phyloP scores from a whole-genome alignment of 2,888 invertebrate species.

The Drosophila pegasa region DNA sequence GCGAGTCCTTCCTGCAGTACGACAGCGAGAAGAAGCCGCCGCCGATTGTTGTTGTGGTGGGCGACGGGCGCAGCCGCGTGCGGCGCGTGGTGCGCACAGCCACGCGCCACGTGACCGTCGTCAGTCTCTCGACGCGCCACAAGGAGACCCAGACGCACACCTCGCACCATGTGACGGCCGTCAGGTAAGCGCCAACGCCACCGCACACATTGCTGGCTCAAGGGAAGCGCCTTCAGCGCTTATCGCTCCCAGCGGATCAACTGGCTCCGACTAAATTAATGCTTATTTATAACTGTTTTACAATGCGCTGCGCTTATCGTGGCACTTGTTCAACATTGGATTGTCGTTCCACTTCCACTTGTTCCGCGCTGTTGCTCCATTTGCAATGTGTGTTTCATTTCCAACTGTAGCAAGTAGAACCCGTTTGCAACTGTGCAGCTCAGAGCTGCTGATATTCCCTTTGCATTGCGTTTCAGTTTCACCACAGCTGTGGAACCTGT shows the following conservation, averaged over 20 bases:
- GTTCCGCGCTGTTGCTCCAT: background rate
- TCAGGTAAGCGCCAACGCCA: constrained; percentile 82
- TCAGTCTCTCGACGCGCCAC: constrained; percentile 85
- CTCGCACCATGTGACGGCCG: constrained; percentile 85
- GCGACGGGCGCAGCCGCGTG: constrained; percentile 84
- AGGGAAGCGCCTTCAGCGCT: constrained; percentile 19
- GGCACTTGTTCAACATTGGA: constrained; percentile 10
- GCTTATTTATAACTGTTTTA: constrained; percentile 25
- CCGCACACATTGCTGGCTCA: background rate
- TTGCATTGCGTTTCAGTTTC: constrained; percentile 18
- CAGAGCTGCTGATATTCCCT: background rate
- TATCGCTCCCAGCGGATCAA: constrained; percentile 34
- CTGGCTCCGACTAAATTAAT: background rate
- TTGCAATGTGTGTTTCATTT: background rate
- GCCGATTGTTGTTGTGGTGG: constrained; percentile 85
- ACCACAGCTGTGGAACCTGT: constrained; percentile 24
- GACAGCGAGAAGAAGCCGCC: constrained; percentile 83
- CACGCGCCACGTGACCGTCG: constrained; percentile 85
- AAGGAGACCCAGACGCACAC: constrained; percentile 85
- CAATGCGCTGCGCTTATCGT: constrained; percentile 11
- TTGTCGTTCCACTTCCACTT: background rate
- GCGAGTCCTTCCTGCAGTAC: constrained; percentile 84
- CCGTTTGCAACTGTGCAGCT: background rate
- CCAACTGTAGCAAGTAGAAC: background rate
- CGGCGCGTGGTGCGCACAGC: constrained; percentile 85